Base-by-base conservation (phyloP, 2,113 vertebrate genomes). In the Anarhynchus alexandrinus region DNA sequence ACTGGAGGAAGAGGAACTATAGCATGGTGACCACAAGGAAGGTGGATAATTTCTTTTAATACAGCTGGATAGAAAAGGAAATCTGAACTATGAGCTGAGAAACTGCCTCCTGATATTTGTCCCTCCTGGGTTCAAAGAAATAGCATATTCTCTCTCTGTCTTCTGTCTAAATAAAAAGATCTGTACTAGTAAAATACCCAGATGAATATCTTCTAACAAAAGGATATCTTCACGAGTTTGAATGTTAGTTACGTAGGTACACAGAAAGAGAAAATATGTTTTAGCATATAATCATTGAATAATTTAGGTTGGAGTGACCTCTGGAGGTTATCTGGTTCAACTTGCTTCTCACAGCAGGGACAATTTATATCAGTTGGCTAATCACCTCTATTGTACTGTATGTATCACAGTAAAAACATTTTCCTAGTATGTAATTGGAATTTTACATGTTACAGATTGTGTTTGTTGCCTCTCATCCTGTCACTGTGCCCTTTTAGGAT, bases 221-320 rank as follows among this genome's bases (percentile, higher is more conserved):
- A 82, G 22, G 15, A 11, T 49, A 19, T 61, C 42, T 62, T 73
- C 7, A 23, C 29, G 20, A 64, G 4, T 71, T 38, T 47, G 7
- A 82, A 20, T 61, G 71, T 65, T 79, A 71, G 6, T 61, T 70
- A 82, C 85, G 5, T 54, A 66, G 32, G 47, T 27, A 32, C 22
- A 51, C 9, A 55, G 54, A 80, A 88, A 86, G 3, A 7, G 18
- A 89, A 84, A 82, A 92, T 40, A 47, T 6, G 4, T 38, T 92
- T 88, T 65, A 86, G 27, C 16, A 14, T 54, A 40, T n/a, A 73
- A 54, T 29, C 12, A 43, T 16, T 5, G 15, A 92, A 88, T 78
- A 93, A 70, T 88, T 95, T 91, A 83, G 66, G 49, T 93, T 92
- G 94, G 62, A 93, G 94, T 76, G 88, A 96, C 94, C 86, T 92